These are phyloP conservation scores for Lepidocyrtoides sp. DNA, from an alignment of 2,888 invertebrate species.

Conservation along the genomic window DNA sequence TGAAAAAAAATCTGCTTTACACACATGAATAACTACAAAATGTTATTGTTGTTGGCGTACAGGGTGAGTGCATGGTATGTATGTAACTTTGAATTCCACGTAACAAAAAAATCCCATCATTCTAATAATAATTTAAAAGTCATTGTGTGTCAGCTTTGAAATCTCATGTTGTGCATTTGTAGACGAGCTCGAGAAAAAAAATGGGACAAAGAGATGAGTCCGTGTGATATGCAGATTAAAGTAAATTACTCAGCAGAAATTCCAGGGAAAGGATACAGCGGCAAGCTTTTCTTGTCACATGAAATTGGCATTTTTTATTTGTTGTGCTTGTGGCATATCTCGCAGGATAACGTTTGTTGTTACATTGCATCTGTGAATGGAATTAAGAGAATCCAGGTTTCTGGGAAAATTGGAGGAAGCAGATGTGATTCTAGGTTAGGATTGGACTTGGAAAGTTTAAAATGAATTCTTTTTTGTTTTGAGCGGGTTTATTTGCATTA, in stretches of 20 bases:
- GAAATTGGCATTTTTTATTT: constrained; percentile 28
- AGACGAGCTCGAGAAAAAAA: constrained; percentile 13
- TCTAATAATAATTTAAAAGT: constrained; percentile 4
- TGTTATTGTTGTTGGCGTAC: background rate
- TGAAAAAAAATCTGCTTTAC: constrained; percentile 31
- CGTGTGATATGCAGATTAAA: constrained; percentile 68
- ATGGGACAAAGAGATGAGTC: constrained; percentile 44
- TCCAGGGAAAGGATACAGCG: constrained; percentile 14
- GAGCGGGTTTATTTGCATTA: constrained; percentile 1
- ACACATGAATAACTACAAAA: background rate
- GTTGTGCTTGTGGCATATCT: constrained; percentile 4
- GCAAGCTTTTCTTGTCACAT: constrained; percentile 24
- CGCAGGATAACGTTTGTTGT: background rate
- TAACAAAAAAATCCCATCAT: background rate
- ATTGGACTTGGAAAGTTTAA: constrained; percentile 3
- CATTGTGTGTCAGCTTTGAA: constrained; percentile 30
- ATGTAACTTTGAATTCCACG: constrained; percentile 1
- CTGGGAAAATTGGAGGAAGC: constrained; percentile 45
- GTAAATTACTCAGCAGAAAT: constrained; percentile 72
- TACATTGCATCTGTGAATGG: constrained; percentile 17
- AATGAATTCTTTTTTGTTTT: background rate
- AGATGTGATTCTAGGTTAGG: constrained; percentile 64
- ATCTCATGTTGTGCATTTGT: background rate
- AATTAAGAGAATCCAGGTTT: constrained; percentile 46
- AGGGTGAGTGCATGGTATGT: no score